phyloP scores from a whole-genome alignment of 23 tunicate genomes.

The Aplidium turbinatum region DNA sequence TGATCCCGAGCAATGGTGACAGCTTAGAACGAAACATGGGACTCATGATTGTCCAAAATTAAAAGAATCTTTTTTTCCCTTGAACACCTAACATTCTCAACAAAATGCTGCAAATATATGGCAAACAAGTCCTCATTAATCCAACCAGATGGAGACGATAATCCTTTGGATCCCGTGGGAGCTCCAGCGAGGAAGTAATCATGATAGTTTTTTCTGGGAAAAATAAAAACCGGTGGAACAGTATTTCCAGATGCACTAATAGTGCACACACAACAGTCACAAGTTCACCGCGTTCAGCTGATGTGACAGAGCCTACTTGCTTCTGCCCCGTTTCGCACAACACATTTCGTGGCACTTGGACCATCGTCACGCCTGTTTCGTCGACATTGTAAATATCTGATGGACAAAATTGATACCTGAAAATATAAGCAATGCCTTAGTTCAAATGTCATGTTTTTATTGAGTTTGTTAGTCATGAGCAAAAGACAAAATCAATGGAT shows the following conservation, averaged over 20 bases:
- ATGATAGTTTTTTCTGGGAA: constrained; percentile 5
- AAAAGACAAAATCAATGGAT: too few relatives aligned
- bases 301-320: constrained; percentile 9
- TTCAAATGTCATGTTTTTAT: too few relatives aligned
- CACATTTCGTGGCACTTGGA: constrained; percentile 9
- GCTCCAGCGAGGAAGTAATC: background rate
- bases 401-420: too few relatives aligned
- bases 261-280: background rate
- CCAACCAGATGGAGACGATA: constrained; percentile 12
- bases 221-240: constrained; percentile 14
- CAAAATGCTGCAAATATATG: constrained; percentile 9
- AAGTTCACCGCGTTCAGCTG: constrained; percentile 6
- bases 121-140: constrained; percentile 9
- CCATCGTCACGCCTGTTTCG: constrained; percentile 21
- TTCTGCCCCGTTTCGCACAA: constrained; percentile 10
- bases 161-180: constrained; percentile 14
- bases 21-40: constrained; percentile 2
- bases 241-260: constrained; percentile 11
- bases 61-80: background rate
- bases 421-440: too few relatives aligned
- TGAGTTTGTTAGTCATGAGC: too few relatives aligned
- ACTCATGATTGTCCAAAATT: constrained; percentile 14
- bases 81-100: background rate
- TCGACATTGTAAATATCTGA: constrained; percentile 18
- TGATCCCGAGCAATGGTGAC: constrained; percentile 5